phyloP scores from a whole-genome alignment of 2,113 vertebrate genomes.

The Myotis davidii region DNA sequence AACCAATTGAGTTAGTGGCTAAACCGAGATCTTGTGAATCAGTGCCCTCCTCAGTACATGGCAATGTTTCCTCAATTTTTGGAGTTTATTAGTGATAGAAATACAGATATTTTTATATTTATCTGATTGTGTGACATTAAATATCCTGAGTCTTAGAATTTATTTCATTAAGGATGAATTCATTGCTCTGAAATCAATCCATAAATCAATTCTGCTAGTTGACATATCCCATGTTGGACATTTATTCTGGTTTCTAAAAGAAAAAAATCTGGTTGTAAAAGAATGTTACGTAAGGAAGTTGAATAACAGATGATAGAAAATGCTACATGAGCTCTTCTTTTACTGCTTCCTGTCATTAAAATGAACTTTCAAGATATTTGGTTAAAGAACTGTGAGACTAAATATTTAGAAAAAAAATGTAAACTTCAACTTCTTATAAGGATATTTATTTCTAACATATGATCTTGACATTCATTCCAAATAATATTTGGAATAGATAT shows the following conservation, averaged over 20 bases:
- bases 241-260: neutral
- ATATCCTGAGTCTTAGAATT: neutral
- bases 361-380: neutral
- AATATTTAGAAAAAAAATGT: slow-evolving; percentile 8
- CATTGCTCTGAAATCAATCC: neutral
- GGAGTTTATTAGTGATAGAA: neutral
- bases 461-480: neutral
- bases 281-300: neutral
- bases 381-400: neutral
- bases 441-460: slow-evolving; percentile 8
- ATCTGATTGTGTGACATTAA: neutral
- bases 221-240: neutral
- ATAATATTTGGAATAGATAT: neutral
- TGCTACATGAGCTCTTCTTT: neutral
- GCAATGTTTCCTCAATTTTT: neutral
- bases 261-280: slow-evolving; percentile 23
- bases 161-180: neutral
- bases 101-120: neutral
- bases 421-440: neutral
- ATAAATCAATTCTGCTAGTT: neutral
- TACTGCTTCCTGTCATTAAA: neutral
- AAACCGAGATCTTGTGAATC: neutral
- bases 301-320: slow-evolving; percentile 15
- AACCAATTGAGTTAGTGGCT: neutral
- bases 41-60: neutral